These are phyloP conservation scores for Parauchenoglanis punctatus DNA, from an alignment of 2,797 vertebrate species.

Conservation along the genomic window DNA sequence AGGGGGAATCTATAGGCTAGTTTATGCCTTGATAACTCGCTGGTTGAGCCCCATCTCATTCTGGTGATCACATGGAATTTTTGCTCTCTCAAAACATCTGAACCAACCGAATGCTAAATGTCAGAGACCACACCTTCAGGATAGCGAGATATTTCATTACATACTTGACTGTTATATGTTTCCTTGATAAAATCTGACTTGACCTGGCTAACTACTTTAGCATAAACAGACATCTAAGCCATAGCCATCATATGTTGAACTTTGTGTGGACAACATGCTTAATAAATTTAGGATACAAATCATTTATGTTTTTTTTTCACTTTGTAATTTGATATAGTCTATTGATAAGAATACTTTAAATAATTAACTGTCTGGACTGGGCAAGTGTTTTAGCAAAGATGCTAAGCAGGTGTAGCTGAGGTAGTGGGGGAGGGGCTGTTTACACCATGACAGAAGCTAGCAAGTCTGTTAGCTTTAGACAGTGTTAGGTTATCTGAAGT, in stretches of 20 bases:
- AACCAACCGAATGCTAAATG: not conserved
- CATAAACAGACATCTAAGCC: not conserved
- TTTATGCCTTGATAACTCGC: not conserved
- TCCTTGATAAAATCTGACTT: not conserved
- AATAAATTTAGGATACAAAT: not conserved
- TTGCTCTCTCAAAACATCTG: constrained; percentile 1
- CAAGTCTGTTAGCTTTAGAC: constrained; percentile 28
- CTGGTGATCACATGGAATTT: not conserved
- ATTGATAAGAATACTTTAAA: not conserved
- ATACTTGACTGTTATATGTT: not conserved
- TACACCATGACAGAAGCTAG: constrained; percentile 37
- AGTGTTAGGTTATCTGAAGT: constrained; percentile 23
- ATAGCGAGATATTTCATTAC: not conserved
- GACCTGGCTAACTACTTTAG: not conserved
- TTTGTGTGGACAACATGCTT: not conserved
- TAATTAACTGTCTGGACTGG: not conserved
- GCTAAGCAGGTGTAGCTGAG: constrained; percentile 38
- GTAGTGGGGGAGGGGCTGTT: constrained; percentile 15
- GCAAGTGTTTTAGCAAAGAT: constrained; percentile 14
- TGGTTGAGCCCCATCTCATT: not conserved
- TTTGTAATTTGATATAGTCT: not conserved
- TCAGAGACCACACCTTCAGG: not conserved
- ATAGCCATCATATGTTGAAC: not conserved
- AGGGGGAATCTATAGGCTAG: not conserved
- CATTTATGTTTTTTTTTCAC: not conserved